These are phyloP conservation scores for Clarias platycephalus DNA, from an alignment of 2,797 vertebrate species.

Conservation along the genomic window DNA sequence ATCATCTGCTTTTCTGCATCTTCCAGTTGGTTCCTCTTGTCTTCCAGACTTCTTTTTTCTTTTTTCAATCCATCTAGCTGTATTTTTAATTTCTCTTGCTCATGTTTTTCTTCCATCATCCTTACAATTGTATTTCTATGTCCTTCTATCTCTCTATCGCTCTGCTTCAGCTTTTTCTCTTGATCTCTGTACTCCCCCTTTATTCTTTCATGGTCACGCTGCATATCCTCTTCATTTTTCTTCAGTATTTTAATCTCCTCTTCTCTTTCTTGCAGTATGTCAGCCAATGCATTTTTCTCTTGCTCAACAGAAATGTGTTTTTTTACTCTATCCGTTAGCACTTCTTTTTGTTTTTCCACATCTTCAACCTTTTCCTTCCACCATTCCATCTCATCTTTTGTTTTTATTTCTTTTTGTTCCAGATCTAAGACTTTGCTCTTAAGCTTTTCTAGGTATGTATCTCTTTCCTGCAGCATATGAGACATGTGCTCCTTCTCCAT, in stretches of 20 bases:
- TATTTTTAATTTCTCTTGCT: slow-evolving; percentile 10
- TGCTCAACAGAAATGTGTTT: slow-evolving; percentile 12
- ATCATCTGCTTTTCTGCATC: slow-evolving; percentile 38
- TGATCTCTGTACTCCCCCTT: slow-evolving; percentile 28
- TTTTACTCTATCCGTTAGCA: neutral
- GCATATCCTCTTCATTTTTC: slow-evolving; percentile 21
- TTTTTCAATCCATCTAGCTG: slow-evolving; percentile 5
- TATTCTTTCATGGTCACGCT: slow-evolving; percentile 23
- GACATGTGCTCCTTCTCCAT: slow-evolving; percentile 64
- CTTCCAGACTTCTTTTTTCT: neutral
- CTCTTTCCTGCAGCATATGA: slow-evolving; percentile 35
- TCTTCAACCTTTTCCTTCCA: slow-evolving; percentile 46
- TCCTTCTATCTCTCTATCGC: slow-evolving; percentile 15
- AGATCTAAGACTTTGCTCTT: slow-evolving; percentile 36
- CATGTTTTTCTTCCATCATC: neutral
- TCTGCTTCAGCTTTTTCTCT: slow-evolving; percentile 15
- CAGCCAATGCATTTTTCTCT: slow-evolving; percentile 25
- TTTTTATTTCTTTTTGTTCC: slow-evolving; percentile 43
- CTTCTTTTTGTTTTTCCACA: slow-evolving; percentile 32
- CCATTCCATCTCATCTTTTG: slow-evolving; percentile 40
- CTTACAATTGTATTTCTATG: neutral
- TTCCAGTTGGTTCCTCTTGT: slow-evolving; percentile 27
- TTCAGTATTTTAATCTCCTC: slow-evolving; percentile 30
- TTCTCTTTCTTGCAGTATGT: slow-evolving; percentile 30
- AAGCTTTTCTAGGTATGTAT: slow-evolving; percentile 42